These are phyloP conservation scores for Lutjanus argentimaculatus DNA, from an alignment of 2,797 vertebrate species.

Conservation along the genomic window DNA sequence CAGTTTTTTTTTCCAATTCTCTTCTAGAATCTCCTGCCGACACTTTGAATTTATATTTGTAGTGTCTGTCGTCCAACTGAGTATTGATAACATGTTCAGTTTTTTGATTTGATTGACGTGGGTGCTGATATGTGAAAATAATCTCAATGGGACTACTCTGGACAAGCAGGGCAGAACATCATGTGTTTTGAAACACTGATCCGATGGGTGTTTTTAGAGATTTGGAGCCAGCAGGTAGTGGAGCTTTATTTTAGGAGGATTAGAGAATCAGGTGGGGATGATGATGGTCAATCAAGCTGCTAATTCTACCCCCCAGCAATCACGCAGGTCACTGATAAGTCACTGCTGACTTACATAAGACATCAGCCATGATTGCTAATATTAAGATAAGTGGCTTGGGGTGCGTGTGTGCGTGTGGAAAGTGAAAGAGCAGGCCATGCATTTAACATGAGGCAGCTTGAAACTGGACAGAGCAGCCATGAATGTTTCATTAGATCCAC, in stretches of 20 bases:
- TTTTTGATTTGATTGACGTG: too few species aligned
- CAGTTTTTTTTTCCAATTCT: too few species aligned
- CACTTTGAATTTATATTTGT: too few species aligned
- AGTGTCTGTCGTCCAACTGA: too few species aligned
- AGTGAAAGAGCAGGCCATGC: slow-evolving; percentile 54
- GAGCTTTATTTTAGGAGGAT: background rate
- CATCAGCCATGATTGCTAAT: slow-evolving; percentile 25
- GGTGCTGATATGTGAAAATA: too few species aligned
- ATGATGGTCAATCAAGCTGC: background rate
- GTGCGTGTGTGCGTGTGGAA: slow-evolving; percentile 13
- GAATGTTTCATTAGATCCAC: slow-evolving; percentile 66
- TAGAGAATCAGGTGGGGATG: background rate
- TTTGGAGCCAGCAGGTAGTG: background rate
- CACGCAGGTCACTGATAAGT: background rate
- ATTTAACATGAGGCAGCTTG: slow-evolving; percentile 68
- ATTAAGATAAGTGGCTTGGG: slow-evolving; percentile 25
- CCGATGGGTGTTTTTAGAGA: too few species aligned
- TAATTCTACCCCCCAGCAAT: background rate
- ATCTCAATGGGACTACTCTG: too few species aligned
- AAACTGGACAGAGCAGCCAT: slow-evolving; percentile 59
- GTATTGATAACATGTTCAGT: too few species aligned
- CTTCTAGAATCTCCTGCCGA: too few species aligned
- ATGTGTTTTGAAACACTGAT: background rate
- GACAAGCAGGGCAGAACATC: too few species aligned
- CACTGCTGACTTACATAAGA: slow-evolving; percentile 15